phyloP scores from a whole-genome alignment of 2,797 vertebrate genomes.

The Lagocephalus sceleratus region DNA sequence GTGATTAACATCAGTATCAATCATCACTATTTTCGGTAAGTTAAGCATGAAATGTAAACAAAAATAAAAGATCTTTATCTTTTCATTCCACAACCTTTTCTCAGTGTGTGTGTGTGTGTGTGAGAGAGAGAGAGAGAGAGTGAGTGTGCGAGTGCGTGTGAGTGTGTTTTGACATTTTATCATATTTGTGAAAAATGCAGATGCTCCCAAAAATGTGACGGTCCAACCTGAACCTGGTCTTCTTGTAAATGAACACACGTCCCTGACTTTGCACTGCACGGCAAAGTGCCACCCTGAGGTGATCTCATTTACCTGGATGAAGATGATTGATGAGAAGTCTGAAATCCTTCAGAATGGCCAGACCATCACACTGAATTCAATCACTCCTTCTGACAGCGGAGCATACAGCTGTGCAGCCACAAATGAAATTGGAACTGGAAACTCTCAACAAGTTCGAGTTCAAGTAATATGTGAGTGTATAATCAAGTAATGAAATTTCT shows the following conservation, averaged over 20 bases:
- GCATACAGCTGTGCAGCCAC: conserved; percentile 46
- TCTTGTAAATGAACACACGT: conserved; percentile 28
- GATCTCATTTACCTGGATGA: conserved; percentile 48
- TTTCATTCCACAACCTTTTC: background rate
- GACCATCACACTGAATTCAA: background rate
- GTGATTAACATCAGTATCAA: conserved; percentile 9
- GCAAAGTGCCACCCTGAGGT: conserved; percentile 27
- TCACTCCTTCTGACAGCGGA: conserved; percentile 44
- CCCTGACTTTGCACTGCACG: conserved; percentile 41
- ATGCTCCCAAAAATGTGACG: conserved; percentile 53
- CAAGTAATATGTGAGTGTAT: conserved; percentile 61
- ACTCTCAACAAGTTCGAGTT: conserved; percentile 31
- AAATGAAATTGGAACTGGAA: conserved; percentile 44
- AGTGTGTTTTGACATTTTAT: too few relatives aligned
- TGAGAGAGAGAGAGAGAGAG: too few relatives aligned
- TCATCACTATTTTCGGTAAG: too few relatives aligned
- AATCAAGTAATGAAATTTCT: background rate
- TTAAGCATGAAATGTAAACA: too few relatives aligned
- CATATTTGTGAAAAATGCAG: conserved; percentile 31
- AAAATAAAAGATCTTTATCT: background rate
- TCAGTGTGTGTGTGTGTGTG: too few relatives aligned
- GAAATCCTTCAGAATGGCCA: accelerated
- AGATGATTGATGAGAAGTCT: background rate
- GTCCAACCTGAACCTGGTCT: background rate
- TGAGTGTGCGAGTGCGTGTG: too few relatives aligned